Evolutionary conservation across 2,888 invertebrate genomes (phyloP).

Genomic region (Pimpla rufipes): DNA sequence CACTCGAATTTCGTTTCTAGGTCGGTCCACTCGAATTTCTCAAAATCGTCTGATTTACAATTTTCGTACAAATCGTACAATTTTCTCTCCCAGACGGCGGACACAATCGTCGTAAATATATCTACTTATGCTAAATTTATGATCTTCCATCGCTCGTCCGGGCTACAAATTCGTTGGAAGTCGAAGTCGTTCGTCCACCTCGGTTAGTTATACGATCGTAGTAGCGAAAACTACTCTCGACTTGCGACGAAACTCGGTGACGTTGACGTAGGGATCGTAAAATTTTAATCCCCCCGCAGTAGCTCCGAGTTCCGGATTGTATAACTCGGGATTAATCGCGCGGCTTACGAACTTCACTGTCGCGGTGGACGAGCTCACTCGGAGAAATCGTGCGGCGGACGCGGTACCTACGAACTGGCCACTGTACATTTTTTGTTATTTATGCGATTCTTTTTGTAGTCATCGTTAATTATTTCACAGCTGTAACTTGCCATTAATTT

Average conservation of each 20-base stretch:
- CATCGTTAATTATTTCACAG: no score
- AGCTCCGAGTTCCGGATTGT: background rate
- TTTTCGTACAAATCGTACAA: conserved; percentile 18
- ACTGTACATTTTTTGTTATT: no score
- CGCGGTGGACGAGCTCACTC: background rate
- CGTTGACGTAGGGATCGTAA: background rate
- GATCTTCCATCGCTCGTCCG: background rate
- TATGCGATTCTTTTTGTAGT: no score
- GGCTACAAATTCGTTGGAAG: conserved; percentile 23
- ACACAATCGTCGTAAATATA: conserved; percentile 20
- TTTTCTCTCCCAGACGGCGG: background rate
- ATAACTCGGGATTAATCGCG: background rate
- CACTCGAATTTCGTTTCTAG: no score
- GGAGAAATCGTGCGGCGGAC: background rate
- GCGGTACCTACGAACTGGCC: no score
- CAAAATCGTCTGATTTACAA: no score
- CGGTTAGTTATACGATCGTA: background rate
- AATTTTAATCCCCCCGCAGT: conserved; percentile 5
- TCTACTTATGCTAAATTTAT: conserved; percentile 1
- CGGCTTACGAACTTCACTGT: conserved; percentile 14
- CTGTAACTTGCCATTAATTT: no score
- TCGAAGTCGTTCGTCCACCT: background rate
- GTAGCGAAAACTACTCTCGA: background rate
- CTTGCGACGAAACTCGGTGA: background rate
- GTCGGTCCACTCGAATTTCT: no score